phyloP scores from a whole-genome alignment of 2,888 invertebrate genomes.

The Agrochola litura region DNA sequence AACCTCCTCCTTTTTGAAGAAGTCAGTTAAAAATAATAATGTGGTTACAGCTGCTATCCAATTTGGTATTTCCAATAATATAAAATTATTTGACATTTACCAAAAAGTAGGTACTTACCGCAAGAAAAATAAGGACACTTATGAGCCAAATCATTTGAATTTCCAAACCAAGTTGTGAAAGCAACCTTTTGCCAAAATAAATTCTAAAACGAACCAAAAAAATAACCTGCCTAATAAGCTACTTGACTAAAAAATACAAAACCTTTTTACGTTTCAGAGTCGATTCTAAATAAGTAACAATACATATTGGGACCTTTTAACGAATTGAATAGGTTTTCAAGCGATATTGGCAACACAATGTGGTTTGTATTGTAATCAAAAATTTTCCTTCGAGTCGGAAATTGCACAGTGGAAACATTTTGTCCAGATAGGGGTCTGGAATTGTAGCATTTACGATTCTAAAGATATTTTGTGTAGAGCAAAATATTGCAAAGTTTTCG shows the following conservation, averaged over 20 bases:
- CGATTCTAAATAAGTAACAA: conserved; percentile 52
- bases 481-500: background rate
- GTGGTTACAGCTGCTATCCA: background rate
- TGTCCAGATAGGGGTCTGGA: background rate
- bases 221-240: conserved; percentile 42
- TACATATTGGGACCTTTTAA: conserved; percentile 58
- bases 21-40: background rate
- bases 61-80: background rate
- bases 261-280: conserved; percentile 42
- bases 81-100: background rate
- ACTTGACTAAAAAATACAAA: conserved; percentile 48
- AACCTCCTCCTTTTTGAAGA: too few relatives aligned
- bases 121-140: background rate
- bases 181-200: conserved; percentile 9
- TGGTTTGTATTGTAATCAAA: conserved; percentile 56
- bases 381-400: conserved; percentile 27
- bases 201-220: conserved; percentile 24
- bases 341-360: conserved; percentile 49
- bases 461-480: background rate
- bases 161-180: background rate
- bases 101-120: background rate
- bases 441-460: conserved; percentile 11
- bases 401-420: conserved; percentile 32
- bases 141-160: conserved; percentile 1
- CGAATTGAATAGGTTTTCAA: conserved; percentile 52